Conservation (phyloP, 2,797 vertebrate species). For the Hippocampus kuda region DNA sequence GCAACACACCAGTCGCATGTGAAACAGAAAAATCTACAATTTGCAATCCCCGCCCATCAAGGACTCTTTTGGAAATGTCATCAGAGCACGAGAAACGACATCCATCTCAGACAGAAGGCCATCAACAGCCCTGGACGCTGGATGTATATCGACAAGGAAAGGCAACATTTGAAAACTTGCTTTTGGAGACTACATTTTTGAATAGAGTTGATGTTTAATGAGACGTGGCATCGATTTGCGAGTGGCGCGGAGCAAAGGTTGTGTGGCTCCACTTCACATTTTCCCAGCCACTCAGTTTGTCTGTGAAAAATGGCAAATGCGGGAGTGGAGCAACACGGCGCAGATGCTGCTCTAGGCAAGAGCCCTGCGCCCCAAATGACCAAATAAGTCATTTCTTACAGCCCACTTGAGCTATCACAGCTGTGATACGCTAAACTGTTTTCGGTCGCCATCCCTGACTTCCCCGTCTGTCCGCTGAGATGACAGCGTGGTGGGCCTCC, state of each 20-base stretch:
- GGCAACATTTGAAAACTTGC: no score
- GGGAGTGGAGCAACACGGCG: slow-evolving; percentile 22
- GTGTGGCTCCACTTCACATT: slow-evolving; percentile 50
- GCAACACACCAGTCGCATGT: no score
- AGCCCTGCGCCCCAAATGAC: slow-evolving; percentile 3
- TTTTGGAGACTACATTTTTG: not conserved
- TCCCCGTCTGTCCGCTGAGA: slow-evolving; percentile 17
- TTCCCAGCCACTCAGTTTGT: slow-evolving; percentile 36
- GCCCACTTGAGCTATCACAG: slow-evolving; percentile 44
- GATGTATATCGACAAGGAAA: no score
- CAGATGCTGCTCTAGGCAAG: slow-evolving; percentile 27
- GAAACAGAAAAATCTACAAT: no score
- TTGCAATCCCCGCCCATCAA: no score
- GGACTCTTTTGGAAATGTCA: no score
- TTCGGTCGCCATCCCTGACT: slow-evolving; percentile 22
- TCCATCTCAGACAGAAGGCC: no score
- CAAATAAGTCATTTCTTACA: not conserved
- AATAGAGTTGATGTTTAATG: not conserved
- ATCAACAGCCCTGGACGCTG: no score
- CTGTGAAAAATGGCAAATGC: slow-evolving; percentile 25
- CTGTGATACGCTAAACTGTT: slow-evolving; percentile 40
- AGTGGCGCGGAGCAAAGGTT: slow-evolving; percentile 16
- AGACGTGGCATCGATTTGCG: slow-evolving; percentile 12
- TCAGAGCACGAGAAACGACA: no score
- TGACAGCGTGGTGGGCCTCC: slow-evolving; percentile 24